Evolutionary conservation across 2,113 vertebrate genomes (phyloP).

Genomic region (Menidia beryllina): DNA sequence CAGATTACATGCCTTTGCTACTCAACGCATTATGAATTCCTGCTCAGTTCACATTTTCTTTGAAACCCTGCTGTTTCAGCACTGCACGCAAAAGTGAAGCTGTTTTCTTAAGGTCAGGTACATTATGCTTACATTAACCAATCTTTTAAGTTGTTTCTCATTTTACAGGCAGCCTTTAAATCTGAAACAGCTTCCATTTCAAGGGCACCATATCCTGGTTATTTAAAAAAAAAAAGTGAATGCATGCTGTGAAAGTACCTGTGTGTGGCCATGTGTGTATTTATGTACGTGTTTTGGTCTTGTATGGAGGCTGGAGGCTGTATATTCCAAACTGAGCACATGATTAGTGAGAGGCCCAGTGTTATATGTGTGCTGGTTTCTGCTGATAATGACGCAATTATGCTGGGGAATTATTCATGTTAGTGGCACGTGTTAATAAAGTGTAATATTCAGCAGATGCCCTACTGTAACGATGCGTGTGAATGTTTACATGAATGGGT

Average conservation of each 20-base stretch:
- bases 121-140: neutral
- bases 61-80: neutral
- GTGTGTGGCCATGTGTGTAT: slow-evolving; percentile 13
- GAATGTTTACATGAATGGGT: slow-evolving; percentile 22
- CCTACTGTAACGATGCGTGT: slow-evolving; percentile 7
- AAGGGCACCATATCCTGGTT: slow-evolving; percentile 11
- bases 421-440: slow-evolving; percentile 36
- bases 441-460: slow-evolving; percentile 29
- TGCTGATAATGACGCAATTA: slow-evolving; percentile 65
- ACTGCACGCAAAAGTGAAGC: neutral
- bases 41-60: neutral
- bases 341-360: slow-evolving; percentile 33
- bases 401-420: slow-evolving; percentile 24
- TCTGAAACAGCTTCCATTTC: slow-evolving; percentile 18
- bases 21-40: neutral
- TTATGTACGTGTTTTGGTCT: slow-evolving; percentile 12
- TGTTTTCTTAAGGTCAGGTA: neutral
- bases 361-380: slow-evolving; percentile 48
- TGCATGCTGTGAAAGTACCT: slow-evolving; percentile 22
- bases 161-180: slow-evolving; percentile 15
- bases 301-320: neutral
- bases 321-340: slow-evolving; percentile 14
- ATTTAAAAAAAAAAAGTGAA: too few relatives aligned
- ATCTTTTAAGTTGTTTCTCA: neutral
- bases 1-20: neutral